These are phyloP conservation scores for Bambusicola thoracicus DNA, from an alignment of 2,113 vertebrate species.

Conservation along the genomic window DNA sequence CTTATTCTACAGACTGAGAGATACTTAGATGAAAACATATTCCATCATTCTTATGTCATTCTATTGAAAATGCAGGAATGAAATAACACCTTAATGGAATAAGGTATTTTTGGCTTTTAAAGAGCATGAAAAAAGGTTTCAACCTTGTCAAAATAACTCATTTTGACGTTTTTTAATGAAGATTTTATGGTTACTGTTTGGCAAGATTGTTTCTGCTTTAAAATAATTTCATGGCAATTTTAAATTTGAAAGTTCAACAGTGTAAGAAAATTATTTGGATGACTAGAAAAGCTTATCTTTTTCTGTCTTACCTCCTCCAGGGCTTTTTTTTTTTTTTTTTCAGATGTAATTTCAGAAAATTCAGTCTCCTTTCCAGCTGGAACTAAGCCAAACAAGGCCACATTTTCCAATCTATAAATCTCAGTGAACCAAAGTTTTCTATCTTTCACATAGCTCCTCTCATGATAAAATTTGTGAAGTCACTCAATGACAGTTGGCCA, in stretches of 20 bases:
- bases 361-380: background rate
- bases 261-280: background rate
- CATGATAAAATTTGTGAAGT: background rate
- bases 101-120: background rate
- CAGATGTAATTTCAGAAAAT: background rate
- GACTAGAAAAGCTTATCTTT: background rate
- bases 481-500: background rate
- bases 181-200: background rate
- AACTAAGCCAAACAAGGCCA: background rate
- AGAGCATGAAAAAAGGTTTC: background rate
- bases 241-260: background rate
- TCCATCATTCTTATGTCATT: background rate
- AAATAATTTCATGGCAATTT: background rate
- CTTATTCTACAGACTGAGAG: background rate
- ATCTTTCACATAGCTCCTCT: background rate
- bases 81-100: slow-evolving; percentile 24
- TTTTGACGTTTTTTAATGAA: background rate
- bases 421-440: background rate
- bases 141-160: background rate
- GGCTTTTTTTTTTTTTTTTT: background rate
- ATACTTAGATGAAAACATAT: background rate
- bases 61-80: background rate
- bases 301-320: background rate
- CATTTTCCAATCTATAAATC: background rate
- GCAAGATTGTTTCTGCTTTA: background rate